A percentile compares a stretch with the other conserved stretches of the same genome.
phyloP scores from a whole-genome alignment of 2,113 vertebrate genomes.

The Zosterops hypoxanthus region DNA sequence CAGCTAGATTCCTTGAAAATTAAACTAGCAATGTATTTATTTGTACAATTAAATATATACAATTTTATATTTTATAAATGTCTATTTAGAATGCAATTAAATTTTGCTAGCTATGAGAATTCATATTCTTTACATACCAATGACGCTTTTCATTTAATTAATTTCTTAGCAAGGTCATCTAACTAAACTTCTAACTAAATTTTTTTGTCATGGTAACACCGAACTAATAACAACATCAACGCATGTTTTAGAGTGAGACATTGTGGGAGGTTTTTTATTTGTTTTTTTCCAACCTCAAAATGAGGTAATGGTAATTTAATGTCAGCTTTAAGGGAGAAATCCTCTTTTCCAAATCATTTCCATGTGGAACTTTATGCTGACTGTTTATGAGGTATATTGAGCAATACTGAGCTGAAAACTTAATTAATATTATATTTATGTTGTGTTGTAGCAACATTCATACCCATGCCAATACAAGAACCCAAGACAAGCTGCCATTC shows the following conservation, averaged over 20 bases:
- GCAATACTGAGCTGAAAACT: neutral
- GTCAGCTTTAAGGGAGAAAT: neutral
- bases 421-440: neutral
- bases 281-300: neutral
- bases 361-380: neutral
- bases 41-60: neutral
- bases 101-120: neutral
- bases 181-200: neutral
- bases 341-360: neutral
- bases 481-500: neutral
- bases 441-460: neutral
- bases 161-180: neutral
- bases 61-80: neutral
- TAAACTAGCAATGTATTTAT: neutral
- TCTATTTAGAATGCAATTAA: neutral
- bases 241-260: neutral
- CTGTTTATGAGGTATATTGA: neutral
- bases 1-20: neutral
- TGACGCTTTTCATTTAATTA: neutral
- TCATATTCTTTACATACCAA: accelerated
- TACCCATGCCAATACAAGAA: neutral
- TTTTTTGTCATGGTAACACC: neutral
- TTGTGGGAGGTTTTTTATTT: neutral
- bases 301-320: neutral
- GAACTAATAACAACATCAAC: neutral